These are phyloP conservation scores for Potamarius usumacintae DNA, from an alignment of 2,113 vertebrate species.

Conservation along the genomic window DNA sequence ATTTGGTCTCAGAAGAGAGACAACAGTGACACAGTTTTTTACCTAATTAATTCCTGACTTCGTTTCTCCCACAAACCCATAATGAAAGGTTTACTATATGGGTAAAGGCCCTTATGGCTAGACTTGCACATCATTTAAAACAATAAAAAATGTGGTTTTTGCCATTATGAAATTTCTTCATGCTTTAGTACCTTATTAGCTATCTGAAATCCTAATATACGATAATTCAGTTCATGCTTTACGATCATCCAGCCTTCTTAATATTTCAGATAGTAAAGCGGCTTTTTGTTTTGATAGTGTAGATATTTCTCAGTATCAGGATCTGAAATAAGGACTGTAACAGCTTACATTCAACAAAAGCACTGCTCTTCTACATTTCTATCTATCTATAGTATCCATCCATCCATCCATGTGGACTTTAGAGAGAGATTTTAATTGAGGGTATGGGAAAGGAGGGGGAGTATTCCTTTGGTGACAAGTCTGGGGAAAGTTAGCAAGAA, in stretches of 20 bases:
- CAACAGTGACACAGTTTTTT: conserved; percentile 62
- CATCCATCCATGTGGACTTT: background rate
- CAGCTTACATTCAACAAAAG: background rate
- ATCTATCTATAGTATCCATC: background rate
- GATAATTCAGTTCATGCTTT: background rate
- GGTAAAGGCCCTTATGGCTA: conserved; percentile 55
- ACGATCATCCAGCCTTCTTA: background rate
- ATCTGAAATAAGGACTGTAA: background rate
- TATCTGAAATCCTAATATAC: background rate
- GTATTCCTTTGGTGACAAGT: background rate
- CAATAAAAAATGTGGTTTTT: background rate
- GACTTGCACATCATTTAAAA: conserved; percentile 28
- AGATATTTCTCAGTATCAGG: background rate
- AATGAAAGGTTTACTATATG: conserved; percentile 69
- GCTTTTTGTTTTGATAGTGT: background rate
- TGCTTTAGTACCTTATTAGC: background rate
- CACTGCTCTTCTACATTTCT: background rate
- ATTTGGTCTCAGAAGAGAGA: conserved; percentile 61
- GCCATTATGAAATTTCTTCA: background rate
- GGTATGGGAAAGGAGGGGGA: background rate
- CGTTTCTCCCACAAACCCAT: conserved; percentile 70
- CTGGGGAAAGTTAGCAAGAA: background rate
- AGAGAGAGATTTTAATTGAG: background rate
- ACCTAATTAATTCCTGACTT: conserved; percentile 70
- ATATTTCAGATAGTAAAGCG: background rate